phyloP scores from a whole-genome alignment of 92 coral and sea anemone genomes.

The Porites lobata region DNA sequence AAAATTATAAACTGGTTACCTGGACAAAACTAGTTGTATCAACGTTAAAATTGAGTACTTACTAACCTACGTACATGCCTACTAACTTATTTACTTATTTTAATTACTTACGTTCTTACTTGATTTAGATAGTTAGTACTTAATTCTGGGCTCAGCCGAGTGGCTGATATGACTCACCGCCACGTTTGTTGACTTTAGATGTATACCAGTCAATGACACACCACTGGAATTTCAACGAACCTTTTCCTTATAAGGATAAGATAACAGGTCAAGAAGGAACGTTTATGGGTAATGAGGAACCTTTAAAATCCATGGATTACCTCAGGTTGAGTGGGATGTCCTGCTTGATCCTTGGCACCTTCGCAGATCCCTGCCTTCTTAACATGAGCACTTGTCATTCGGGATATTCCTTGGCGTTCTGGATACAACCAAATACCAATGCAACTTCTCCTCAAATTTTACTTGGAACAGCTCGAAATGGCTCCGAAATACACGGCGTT shows the following conservation, averaged over 20 bases:
- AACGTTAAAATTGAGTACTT: neutral
- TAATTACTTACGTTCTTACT: neutral
- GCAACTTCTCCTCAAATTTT: constrained; percentile 38
- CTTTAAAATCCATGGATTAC: constrained; percentile 2
- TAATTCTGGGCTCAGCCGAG: neutral
- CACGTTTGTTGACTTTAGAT: constrained; percentile 9
- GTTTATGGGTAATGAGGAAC: constrained; percentile 25
- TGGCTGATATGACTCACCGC: neutral
- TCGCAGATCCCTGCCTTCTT: constrained; percentile 20
- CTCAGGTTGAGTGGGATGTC: constrained; percentile 10
- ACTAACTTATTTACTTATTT: too few species aligned
- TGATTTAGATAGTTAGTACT: neutral
- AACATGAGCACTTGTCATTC: constrained; percentile 24
- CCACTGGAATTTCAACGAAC: constrained; percentile 62
- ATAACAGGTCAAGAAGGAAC: constrained; percentile 17
- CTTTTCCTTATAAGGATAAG: constrained; percentile 40
- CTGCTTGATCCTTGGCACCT: constrained; percentile 21
- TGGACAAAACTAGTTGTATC: too few species aligned
- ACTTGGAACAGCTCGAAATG: constrained; percentile 32
- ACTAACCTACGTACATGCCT: neutral
- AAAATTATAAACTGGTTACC: too few species aligned
- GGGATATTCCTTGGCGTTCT: constrained; percentile 27
- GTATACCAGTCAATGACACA: constrained; percentile 43
- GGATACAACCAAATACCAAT: constrained; percentile 12
- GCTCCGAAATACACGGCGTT: constrained; percentile 22